A percentile compares a stretch with the other conserved stretches of the same genome.
Conservation (phyloP, 2,113 vertebrate genomes). For the Accipiter cooperii region DNA sequence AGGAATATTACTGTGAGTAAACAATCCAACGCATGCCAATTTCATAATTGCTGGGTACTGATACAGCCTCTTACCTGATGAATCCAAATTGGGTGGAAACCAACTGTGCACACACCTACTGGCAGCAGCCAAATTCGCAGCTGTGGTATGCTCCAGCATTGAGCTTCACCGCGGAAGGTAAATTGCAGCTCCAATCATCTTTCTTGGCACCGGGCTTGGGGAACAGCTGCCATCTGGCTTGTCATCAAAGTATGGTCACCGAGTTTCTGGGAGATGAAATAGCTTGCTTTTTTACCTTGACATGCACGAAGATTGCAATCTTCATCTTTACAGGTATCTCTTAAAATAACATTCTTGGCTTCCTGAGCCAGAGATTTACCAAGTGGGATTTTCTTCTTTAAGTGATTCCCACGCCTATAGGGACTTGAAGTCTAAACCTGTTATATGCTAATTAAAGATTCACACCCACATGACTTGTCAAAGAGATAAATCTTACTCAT, state of each 20-base stretch:
- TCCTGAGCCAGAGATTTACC: conserved; percentile 50
- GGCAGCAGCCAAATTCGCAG: conserved; percentile 90
- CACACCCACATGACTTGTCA: conserved; percentile 71
- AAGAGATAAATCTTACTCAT: conserved; percentile 66
- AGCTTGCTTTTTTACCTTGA: conserved; percentile 66
- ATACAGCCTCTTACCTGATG: conserved; percentile 95
- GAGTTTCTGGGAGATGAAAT: conserved; percentile 73
- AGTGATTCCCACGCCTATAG: conserved; percentile 70
- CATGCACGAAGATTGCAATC: conserved; percentile 60
- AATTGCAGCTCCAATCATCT: conserved; percentile 76
- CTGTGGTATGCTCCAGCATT: conserved; percentile 75
- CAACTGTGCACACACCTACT: conserved; percentile 78
- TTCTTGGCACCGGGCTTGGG: conserved; percentile 67
- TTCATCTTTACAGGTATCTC: conserved; percentile 65
- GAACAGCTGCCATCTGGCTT: conserved; percentile 78
- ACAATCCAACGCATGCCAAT: conserved; percentile 95
- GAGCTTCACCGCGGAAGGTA: conserved; percentile 80
- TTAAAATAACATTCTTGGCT: conserved; percentile 65
- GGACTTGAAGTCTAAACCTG: conserved; percentile 73
- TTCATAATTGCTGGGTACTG: conserved; percentile 99
- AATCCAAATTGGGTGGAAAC: conserved; percentile 80
- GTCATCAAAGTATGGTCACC: conserved; percentile 75
- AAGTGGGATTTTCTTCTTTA: conserved; percentile 62
- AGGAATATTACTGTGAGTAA: conserved; percentile 99
- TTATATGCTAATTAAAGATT: conserved; percentile 77